phyloP scores from a whole-genome alignment of 2,888 invertebrate species.

The Euphydryas editha region DNA sequence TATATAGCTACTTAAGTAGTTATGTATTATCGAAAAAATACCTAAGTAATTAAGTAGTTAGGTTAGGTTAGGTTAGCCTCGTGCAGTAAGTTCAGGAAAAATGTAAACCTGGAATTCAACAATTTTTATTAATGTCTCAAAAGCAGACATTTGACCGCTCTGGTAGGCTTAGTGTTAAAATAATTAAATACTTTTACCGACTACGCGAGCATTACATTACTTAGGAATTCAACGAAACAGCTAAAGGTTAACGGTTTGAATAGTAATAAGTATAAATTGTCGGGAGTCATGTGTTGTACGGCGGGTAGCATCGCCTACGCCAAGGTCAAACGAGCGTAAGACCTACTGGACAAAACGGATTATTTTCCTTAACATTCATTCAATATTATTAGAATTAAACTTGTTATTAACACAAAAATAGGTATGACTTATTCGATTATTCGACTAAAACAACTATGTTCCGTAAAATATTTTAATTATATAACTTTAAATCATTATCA shows the following conservation, averaged over 20 bases:
- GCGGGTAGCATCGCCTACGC: not conserved
- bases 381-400: slow-evolving; percentile 3
- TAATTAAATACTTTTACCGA: slow-evolving; percentile 14
- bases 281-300: slow-evolving; percentile 3
- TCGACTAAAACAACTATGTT: not conserved
- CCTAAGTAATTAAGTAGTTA: too few species aligned
- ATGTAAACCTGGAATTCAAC: too few species aligned
- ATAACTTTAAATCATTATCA: not conserved
- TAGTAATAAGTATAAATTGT: slow-evolving; percentile 40
- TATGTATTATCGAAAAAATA: too few species aligned
- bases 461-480: not conserved
- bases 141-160: too few species aligned
- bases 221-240: slow-evolving; percentile 32
- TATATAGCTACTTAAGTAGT: too few species aligned
- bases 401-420: not conserved
- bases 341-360: not conserved
- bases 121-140: too few species aligned
- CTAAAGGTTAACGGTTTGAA: slow-evolving; percentile 37
- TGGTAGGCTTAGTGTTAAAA: too few species aligned
- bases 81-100: too few species aligned
- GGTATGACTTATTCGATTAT: not conserved
- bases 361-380: slow-evolving; percentile 10
- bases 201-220: slow-evolving; percentile 8
- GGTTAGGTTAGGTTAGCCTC: too few species aligned
- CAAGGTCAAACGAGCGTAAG: slow-evolving; percentile 6